Evolutionary conservation across 1,140 invertebrate species (phyloP).

Genomic region (Yoshiicerus persimilis): DNA sequence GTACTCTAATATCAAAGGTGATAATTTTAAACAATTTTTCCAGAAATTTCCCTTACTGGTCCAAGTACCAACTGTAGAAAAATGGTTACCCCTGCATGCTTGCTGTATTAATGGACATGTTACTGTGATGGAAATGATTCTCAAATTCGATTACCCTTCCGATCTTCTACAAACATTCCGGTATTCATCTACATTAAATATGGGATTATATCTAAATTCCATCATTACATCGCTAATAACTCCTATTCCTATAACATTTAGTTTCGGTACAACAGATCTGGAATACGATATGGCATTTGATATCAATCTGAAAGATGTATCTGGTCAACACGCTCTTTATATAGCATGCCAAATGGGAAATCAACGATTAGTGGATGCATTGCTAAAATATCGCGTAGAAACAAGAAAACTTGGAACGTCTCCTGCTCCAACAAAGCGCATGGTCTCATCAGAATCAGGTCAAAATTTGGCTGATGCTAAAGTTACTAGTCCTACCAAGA

Average conservation of each 20-base stretch:
- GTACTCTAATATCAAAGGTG: too few relatives aligned
- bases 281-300: slow-evolving; percentile 87
- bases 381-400: slow-evolving; percentile 73
- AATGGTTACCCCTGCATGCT: slow-evolving; percentile 89
- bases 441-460: slow-evolving; percentile 15
- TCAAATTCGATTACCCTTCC: slow-evolving; percentile 80
- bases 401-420: slow-evolving; percentile 61
- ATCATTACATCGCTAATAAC: background rate
- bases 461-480: slow-evolving; percentile 23
- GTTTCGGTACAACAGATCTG: slow-evolving; percentile 12
- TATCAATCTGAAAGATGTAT: slow-evolving; percentile 84
- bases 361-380: slow-evolving; percentile 72
- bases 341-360: slow-evolving; percentile 83
- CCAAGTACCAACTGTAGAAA: slow-evolving; percentile 80
- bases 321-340: slow-evolving; percentile 86
- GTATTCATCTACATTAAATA: slow-evolving; percentile 51
- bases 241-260: background rate
- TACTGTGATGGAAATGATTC: slow-evolving; percentile 70
- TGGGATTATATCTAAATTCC: background rate
- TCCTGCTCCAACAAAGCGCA: slow-evolving; percentile 28
- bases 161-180: slow-evolving; percentile 67
- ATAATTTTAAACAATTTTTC: slow-evolving; percentile 42
- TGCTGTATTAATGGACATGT: slow-evolving; percentile 85
- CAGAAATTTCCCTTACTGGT: slow-evolving; percentile 66
- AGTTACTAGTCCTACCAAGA: slow-evolving; percentile 63